Percentiles rank a stretch among this genome's conserved stretches.
These are phyloP conservation scores for Aplochiton taeniatus DNA, from an alignment of 2,797 vertebrate species.

Conservation along the genomic window DNA sequence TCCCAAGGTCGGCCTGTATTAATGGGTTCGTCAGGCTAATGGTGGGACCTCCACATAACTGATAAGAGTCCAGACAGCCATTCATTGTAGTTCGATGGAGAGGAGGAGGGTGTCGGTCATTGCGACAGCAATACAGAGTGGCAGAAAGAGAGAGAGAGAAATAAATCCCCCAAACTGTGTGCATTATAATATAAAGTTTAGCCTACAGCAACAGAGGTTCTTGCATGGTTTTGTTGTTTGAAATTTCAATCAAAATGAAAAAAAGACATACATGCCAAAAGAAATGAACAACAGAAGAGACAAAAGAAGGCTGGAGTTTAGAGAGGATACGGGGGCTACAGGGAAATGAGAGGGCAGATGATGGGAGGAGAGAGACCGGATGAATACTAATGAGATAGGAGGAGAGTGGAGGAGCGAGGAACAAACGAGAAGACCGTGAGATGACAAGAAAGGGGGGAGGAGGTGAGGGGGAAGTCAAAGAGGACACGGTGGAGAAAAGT, in stretches of 20 bases:
- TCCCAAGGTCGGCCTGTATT: conserved; percentile 59
- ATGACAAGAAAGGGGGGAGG: conserved; percentile 1
- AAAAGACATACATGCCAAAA: background rate
- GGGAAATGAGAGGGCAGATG: background rate
- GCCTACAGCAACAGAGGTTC: too few species aligned
- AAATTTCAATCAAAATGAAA: background rate
- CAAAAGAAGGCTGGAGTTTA: conserved; percentile 1
- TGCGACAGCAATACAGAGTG: conserved; percentile 1
- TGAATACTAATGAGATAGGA: conserved; percentile 11
- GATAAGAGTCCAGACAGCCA: conserved; percentile 54
- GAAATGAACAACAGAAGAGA: conserved; percentile 15
- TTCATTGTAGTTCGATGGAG: conserved; percentile 46
- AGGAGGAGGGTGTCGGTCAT: conserved; percentile 10
- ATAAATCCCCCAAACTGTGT: too few species aligned
- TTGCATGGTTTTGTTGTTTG: background rate
- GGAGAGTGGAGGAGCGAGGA: conserved; percentile 37
- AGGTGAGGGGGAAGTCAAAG: conserved; percentile 31
- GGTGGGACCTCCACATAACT: conserved; percentile 69
- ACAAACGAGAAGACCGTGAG: conserved; percentile 2
- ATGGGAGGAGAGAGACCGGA: conserved; percentile 12
- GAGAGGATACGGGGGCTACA: conserved; percentile 14
- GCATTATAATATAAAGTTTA: conserved; percentile 1
- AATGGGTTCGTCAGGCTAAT: conserved; percentile 58
- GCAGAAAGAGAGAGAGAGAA: too few species aligned
- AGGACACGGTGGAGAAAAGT: conserved; percentile 29